Evolutionary conservation across 2,113 vertebrate genomes (phyloP).

Genomic region (Oncorhynchus masou): DNA sequence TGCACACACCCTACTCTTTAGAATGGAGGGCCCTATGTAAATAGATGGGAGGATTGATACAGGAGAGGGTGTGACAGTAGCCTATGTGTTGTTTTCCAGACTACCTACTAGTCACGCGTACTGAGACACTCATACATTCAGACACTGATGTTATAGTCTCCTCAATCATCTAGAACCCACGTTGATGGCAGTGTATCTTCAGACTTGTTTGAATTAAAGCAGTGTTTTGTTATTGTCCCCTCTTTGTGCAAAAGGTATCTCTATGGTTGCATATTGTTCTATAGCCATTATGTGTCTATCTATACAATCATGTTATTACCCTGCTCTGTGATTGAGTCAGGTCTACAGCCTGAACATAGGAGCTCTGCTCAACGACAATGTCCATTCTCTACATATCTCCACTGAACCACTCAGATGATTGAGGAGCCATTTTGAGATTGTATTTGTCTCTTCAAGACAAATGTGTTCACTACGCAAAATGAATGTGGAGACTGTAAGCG

Average conservation of each 20-base stretch:
- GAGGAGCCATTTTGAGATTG: conserved; percentile 57
- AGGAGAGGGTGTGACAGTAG: too few relatives aligned
- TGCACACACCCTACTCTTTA: neutral
- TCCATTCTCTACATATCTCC: conserved; percentile 47
- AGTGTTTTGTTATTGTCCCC: neutral
- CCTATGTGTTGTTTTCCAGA: too few relatives aligned
- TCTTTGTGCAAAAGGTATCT: neutral
- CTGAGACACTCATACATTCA: too few relatives aligned
- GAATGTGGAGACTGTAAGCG: conserved; percentile 46
- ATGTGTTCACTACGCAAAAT: conserved; percentile 66
- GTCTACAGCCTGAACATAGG: conserved; percentile 41
- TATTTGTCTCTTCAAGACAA: conserved; percentile 50
- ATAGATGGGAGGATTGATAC: too few relatives aligned
- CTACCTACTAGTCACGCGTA: neutral
- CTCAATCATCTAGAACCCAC: too few relatives aligned
- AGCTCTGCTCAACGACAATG: conserved; percentile 58
- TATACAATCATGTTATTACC: conserved; percentile 44
- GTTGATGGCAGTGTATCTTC: conserved; percentile 5
- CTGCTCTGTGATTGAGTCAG: conserved; percentile 53
- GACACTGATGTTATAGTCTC: conserved; percentile 18
- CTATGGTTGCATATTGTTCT: conserved; percentile 31
- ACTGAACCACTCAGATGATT: conserved; percentile 47
- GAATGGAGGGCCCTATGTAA: neutral
- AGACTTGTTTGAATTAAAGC: neutral
- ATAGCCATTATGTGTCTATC: conserved; percentile 49